Evolutionary conservation across 1,140 invertebrate genomes (phyloP).

Genomic region (Aphaenogaster floridana): DNA sequence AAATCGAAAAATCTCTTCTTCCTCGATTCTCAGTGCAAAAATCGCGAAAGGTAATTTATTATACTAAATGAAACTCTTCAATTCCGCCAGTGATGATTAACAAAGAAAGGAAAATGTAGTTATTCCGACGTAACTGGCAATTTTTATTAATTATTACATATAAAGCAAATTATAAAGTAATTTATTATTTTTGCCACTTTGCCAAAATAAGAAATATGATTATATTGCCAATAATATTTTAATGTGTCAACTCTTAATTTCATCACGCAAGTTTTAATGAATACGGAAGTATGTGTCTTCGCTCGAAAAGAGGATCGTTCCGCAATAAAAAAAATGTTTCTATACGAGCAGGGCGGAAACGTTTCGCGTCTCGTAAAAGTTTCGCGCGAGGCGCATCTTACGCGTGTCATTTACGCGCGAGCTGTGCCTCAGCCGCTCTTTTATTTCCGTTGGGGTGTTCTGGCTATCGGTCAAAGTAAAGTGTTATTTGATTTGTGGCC

Average conservation of each 20-base stretch:
- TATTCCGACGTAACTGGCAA: no score
- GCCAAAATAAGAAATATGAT: no score
- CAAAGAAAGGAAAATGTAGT: no score
- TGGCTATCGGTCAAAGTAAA: slow-evolving; percentile 65
- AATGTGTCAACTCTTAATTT: slow-evolving; percentile 1
- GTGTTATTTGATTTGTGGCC: slow-evolving; percentile 77
- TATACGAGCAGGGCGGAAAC: neutral
- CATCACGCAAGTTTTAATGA: neutral
- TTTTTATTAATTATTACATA: no score
- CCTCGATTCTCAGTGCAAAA: neutral
- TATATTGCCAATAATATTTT: neutral
- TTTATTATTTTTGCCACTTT: neutral
- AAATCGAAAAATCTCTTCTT: neutral
- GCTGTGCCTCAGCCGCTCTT: slow-evolving; percentile 21
- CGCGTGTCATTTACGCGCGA: slow-evolving; percentile 50
- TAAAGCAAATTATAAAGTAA: no score
- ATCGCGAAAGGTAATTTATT: neutral
- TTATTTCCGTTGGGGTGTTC: slow-evolving; percentile 36
- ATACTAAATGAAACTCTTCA: no score
- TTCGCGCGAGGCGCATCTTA: neutral
- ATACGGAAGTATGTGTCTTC: neutral
- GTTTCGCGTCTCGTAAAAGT: slow-evolving; percentile 40
- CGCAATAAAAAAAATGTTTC: neutral
- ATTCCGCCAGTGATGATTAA: no score
- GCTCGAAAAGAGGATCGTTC: neutral